phyloP scores from a whole-genome alignment of 2,797 vertebrate species.

The Neosalanx taihuensis region DNA sequence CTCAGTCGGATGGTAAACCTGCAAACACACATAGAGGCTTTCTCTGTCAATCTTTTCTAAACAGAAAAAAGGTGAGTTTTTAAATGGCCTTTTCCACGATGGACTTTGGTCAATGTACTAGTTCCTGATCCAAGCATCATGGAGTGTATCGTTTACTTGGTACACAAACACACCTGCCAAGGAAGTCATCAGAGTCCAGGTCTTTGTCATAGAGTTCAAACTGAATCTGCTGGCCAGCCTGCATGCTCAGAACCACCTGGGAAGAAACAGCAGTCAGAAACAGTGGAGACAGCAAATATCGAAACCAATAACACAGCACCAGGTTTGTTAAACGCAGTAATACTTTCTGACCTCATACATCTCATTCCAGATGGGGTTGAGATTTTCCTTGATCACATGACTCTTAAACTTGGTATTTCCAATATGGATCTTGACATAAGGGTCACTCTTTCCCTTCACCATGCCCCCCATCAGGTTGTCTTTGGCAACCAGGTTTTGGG shows the following conservation, averaged over 20 bases:
- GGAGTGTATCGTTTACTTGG: neutral
- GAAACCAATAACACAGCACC: neutral
- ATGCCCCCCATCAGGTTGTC: conserved; percentile 89
- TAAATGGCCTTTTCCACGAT: neutral
- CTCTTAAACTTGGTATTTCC: conserved; percentile 80
- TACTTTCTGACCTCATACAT: conserved; percentile 84
- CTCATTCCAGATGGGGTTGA: conserved; percentile 94
- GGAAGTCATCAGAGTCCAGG: conserved; percentile 87
- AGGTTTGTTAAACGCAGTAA: neutral
- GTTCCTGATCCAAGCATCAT: neutral
- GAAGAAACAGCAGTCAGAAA: conserved; percentile 13
- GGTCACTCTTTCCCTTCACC: conserved; percentile 93
- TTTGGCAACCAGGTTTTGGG: conserved; percentile 85
- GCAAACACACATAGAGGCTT: conserved; percentile 16
- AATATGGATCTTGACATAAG: conserved; percentile 85
- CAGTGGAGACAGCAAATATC: neutral
- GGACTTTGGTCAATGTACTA: neutral
- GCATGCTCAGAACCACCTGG: conserved; percentile 76
- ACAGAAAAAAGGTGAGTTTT: neutral
- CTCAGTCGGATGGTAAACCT: conserved; percentile 82
- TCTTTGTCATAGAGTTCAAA: conserved; percentile 90
- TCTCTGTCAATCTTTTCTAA: neutral
- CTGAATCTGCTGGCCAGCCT: conserved; percentile 78
- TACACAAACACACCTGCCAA: conserved; percentile 79
- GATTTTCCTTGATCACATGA: conserved; percentile 85